Evolutionary conservation across 2,797 vertebrate species (phyloP), one percentile per base, ranked within the genome.

Genomic region (Hyperoplus immaculatus): DNA sequence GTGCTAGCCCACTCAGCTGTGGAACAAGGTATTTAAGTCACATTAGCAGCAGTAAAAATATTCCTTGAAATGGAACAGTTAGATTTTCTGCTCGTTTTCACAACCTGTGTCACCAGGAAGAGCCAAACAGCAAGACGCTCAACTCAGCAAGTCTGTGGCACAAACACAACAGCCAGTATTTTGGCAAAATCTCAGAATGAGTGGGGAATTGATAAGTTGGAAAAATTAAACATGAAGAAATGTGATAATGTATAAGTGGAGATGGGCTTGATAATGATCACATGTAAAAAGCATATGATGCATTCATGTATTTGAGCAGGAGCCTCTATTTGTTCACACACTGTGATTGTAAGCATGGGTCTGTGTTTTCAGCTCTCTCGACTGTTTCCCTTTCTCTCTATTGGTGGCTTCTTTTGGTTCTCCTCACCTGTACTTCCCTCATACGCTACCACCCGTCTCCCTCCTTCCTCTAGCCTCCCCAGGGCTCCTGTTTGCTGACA

Each of bases 1-100:
- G 98, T 99, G 98, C 97, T 97, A 97, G 96, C 96, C 96, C 96
- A 97, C 96, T 99, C 97, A 97, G 97, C 97, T 99, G 97, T 99
- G 97, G 97, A 98, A 98, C 97, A 98, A 99, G 97, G 97, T 99
- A 99, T 99, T 99, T 99, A 98, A 98, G 97, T 96, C 97, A 93
- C 95, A 99, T 99, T 99, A 99, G 96, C 95, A 95, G 94, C 96
- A 97, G 96, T 97, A 95, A 97, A 98, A 98, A 97, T 97, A 97
- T 97, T 97, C 96, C 96, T 97, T 97, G 96, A 97, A 97, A 97
- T 97, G 97, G 97, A 98, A 98, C 96, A 96, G 96, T 96, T 96
- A 93, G 95, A 97, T 98, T 97, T 98, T 98, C 96, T 98, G 97
- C 97, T 97, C 88, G 87, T 97, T 97, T 98, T 97, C 95, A 96